Base-by-base conservation (phyloP, 2,113 vertebrate genomes). In the Halichoerus grypus region DNA sequence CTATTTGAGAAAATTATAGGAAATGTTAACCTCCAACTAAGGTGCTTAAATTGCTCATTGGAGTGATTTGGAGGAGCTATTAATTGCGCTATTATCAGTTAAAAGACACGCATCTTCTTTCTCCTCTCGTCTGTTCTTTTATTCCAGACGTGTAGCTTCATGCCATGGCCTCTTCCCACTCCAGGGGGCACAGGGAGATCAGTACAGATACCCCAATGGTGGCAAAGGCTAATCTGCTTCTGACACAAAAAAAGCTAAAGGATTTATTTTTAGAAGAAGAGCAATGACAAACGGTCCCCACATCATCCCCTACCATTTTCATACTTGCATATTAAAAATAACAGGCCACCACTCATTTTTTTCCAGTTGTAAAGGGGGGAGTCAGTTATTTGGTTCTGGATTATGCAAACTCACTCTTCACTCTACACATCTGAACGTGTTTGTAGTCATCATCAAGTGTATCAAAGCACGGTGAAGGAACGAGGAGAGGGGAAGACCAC, bases 1-100 rank as follows among this genome's bases (percentile, higher is more conserved):
- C 77, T 72, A 13, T 85, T 74, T 92, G 87, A 89, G 57, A 92
- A 92, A 89, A 65, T 85, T n/a, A 46, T 36, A 81, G 91, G 57
- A 51, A 88, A 55, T 39, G 31, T 95, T 95, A 51, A 81, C 81
- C 67, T 53, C 61, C 39, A 79, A 65, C 53, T 90, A 74, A 94
- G 69, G n/a, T 95, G 31, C 59, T 84, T 91, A 36, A 36, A 42
- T 77, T 77, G 49, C n/a, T 93, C 83, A 14, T 77, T 51, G 93
- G 57, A 53, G 42, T 88, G 63, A 67, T 42, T 85, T 46, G 22
- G 51, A 53, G 46, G 59, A 86, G 36, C 57, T 95, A 7, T 31
- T 89, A 63, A 71, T 92, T 76, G 88, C 1, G 2, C 77, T 72
- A 5, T 67, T 81, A 77, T 72, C 51, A 86, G 53, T 88, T 89